Evolutionary conservation across 2,113 vertebrate species (phyloP).

Genomic region (Tachycineta bicolor): DNA sequence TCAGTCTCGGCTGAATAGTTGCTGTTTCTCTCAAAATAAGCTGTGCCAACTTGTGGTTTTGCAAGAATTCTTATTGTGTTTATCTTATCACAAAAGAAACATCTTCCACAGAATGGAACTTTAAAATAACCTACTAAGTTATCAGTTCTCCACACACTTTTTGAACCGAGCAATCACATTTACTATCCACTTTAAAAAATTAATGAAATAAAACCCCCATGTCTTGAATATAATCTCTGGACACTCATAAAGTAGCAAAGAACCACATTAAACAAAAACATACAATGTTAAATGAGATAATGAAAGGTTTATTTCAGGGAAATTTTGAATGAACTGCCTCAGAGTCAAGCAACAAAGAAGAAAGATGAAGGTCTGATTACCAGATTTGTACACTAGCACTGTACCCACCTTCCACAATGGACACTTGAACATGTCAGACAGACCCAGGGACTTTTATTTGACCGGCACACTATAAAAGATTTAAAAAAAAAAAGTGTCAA

Average conservation of each 20-base stretch:
- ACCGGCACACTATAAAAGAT: conserved; percentile 88
- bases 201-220: not conserved
- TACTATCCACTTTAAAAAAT: not conserved
- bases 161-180: not conserved
- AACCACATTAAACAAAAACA: not conserved
- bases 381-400: not conserved
- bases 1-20: not conserved
- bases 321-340: not conserved
- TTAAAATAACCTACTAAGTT: not conserved
- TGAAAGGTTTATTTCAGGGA: not conserved
- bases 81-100: not conserved
- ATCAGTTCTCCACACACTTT: not conserved
- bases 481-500: not conserved
- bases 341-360: not conserved
- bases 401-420: conserved; percentile 93
- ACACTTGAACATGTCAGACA: conserved; percentile 95
- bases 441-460: conserved; percentile 98
- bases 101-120: not conserved
- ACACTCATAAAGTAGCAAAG: not conserved
- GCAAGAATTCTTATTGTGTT: not conserved
- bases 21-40: not conserved
- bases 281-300: not conserved
- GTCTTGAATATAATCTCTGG: not conserved
- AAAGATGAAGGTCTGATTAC: not conserved
- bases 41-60: not conserved